A percentile compares a stretch with the other conserved stretches of the same genome.
Evolutionary conservation across 2,113 vertebrate species (phyloP).

Genomic region (Pygoscelis antarcticus): DNA sequence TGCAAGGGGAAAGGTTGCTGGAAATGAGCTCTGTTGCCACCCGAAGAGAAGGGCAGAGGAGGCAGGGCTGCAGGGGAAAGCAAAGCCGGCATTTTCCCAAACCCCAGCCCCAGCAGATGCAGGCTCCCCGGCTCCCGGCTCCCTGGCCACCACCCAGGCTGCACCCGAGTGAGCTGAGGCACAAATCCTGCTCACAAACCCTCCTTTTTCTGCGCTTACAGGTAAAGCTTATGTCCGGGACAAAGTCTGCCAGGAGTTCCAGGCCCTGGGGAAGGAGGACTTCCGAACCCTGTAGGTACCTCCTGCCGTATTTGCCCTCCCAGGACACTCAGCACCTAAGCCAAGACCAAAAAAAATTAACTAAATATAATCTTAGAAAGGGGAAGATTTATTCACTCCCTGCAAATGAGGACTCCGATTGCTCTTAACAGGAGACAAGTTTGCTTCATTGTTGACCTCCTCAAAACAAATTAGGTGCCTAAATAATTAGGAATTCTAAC

Average conservation of each 20-base stretch:
- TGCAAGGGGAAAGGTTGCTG: not conserved
- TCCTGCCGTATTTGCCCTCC: not conserved
- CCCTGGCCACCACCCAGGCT: not conserved
- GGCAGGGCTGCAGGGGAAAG: not conserved
- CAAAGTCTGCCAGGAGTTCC: constrained; percentile 76
- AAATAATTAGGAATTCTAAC: not conserved
- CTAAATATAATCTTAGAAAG: not conserved
- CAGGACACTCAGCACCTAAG: no score
- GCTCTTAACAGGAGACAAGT: not conserved
- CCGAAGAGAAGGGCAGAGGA: not conserved
- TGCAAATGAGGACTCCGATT: not conserved
- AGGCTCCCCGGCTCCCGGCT: rapidly evolving
- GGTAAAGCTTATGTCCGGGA: constrained; percentile 74
- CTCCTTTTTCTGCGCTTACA: constrained; percentile 33
- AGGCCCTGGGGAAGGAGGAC: constrained; percentile 68
- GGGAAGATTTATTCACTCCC: no score
- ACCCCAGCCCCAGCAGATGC: not conserved
- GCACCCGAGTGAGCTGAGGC: rapidly evolving
- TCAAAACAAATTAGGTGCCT: not conserved
- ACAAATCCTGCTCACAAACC: not conserved
- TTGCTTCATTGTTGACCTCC: not conserved
- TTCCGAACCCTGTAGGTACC: constrained; percentile 76
- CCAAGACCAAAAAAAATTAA: not conserved
- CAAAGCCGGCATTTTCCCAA: not conserved
- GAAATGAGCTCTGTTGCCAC: no score